Conservation (phyloP, 1,140 invertebrate species). For the Drosophila pseudoananassae region DNA sequence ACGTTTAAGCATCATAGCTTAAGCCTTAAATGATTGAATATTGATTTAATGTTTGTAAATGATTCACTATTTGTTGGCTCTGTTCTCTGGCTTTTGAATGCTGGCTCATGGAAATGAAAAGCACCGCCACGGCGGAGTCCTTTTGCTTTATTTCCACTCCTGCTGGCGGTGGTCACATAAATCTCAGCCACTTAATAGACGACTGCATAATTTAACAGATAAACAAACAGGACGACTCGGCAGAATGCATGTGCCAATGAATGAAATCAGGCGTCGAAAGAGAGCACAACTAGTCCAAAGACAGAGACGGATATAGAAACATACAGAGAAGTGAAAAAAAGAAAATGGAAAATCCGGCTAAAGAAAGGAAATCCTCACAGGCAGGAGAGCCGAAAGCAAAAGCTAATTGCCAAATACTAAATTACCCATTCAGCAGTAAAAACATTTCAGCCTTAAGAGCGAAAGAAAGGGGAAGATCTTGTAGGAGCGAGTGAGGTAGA, state of each 20-base stretch:
- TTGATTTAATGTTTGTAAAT: not conserved
- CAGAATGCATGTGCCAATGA: constrained; percentile 57
- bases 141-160: constrained; percentile 12
- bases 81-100: not conserved
- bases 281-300: constrained; percentile 11
- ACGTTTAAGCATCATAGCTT: not conserved
- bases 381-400: constrained; percentile 64
- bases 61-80: not conserved
- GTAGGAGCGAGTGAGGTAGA: constrained; percentile 1
- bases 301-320: constrained; percentile 6
- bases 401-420: constrained; percentile 82
- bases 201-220: constrained; percentile 82
- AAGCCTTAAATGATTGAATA: constrained; percentile 1
- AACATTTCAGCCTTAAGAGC: constrained; percentile 61
- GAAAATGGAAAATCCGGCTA: constrained; percentile 7
- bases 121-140: constrained; percentile 15
- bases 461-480: not conserved
- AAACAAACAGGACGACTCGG: constrained; percentile 74
- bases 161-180: constrained; percentile 59
- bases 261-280: constrained; percentile 16
- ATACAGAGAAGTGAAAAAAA: constrained; percentile 2
- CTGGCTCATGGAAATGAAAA: constrained; percentile 33
- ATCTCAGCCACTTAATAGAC: constrained; percentile 79
- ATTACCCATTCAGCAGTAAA: constrained; percentile 82
- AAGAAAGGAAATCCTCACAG: constrained; percentile 9